phyloP scores from a whole-genome alignment of 2,113 vertebrate genomes.

The Mesitornis unicolor region DNA sequence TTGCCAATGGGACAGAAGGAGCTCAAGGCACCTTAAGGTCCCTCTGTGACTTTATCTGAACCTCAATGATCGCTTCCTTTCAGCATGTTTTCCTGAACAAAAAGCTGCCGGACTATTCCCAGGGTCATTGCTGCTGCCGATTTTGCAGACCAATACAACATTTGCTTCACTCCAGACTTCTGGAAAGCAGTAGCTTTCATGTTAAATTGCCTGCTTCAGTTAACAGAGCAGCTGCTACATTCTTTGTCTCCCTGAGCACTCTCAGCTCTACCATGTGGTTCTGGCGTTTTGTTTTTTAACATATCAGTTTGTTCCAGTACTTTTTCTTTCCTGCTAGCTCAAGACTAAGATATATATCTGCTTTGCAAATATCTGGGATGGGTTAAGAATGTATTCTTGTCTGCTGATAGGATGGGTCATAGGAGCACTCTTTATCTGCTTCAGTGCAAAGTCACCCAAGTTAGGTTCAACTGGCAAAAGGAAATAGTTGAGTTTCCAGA shows the following conservation, averaged over 20 bases:
- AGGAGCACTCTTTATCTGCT: not conserved
- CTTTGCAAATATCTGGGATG: slow-evolving; percentile 21
- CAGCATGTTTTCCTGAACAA: not conserved
- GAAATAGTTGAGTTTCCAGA: not conserved
- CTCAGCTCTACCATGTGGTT: slow-evolving; percentile 18
- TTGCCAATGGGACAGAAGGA: not conserved
- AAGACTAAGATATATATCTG: not conserved
- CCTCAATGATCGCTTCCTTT: not conserved
- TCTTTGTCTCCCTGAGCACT: slow-evolving; percentile 27
- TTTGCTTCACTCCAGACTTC: slow-evolving; percentile 22
- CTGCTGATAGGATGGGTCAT: not conserved
- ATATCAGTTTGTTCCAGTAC: not conserved
- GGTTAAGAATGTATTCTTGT: not conserved
- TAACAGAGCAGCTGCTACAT: slow-evolving; percentile 50
- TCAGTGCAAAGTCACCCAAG: not conserved
- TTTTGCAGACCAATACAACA: not conserved
- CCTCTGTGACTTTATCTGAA: not conserved
- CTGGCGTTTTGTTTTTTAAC: not conserved
- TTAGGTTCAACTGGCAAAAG: not conserved
- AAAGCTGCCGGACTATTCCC: not conserved
- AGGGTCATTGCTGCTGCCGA: not conserved
- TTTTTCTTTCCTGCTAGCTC: slow-evolving; percentile 5
- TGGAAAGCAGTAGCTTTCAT: slow-evolving; percentile 34
- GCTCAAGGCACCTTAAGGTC: not conserved
- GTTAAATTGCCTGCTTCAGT: slow-evolving; percentile 20